Evolutionary conservation across 1,140 invertebrate species (phyloP), one percentile per base, ranked within the genome.

Genomic region (Drosophila tsacasi): DNA sequence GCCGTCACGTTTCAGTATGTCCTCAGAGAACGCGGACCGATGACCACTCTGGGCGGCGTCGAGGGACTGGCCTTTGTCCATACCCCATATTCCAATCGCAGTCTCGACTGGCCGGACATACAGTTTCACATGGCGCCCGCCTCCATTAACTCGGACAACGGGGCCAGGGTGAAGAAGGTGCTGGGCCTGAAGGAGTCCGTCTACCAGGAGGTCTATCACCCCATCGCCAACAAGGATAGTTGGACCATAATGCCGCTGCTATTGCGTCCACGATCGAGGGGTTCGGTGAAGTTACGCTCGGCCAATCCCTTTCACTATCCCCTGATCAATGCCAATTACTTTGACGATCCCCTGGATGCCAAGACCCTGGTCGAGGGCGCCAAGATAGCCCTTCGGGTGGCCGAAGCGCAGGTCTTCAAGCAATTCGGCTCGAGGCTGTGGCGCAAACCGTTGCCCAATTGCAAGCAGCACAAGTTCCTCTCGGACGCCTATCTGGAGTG

Each of bases 111-210:
- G 94, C 97, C 97, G 0, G 97, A 98, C 79, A 95, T 98, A 60
- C 97, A 98, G 75, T 96, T 97, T 62, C 97, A 98, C 68, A 97
- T 98, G 96, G 96, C 97, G 3, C 96, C 97, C 2, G 97, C 97
- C 0, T 96, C 96, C 3, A 96, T 97, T 2, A 96, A 96, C 65
- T 97, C 97, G 0, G 97, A 97, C 82, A 95, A 94, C 40, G 96
- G 97, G 0, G 94, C 95, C 13, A 94, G 96, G 71, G 96, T 97
- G 0, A 94, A 95, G 71, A 97, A 96, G 92, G 95, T 97, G 19
- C 90, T 97, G n/a, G 97, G 97, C 1, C 87, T 98, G 2, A 97
- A 96, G n/a, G 97, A 98, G 47, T 95, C 96, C 47, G 92, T 97
- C 0, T 98, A 97, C 90, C 94, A 97, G 72, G 94, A 95, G 0